phyloP scores from a whole-genome alignment of 2,797 vertebrate species.

The Hyperoplus immaculatus region DNA sequence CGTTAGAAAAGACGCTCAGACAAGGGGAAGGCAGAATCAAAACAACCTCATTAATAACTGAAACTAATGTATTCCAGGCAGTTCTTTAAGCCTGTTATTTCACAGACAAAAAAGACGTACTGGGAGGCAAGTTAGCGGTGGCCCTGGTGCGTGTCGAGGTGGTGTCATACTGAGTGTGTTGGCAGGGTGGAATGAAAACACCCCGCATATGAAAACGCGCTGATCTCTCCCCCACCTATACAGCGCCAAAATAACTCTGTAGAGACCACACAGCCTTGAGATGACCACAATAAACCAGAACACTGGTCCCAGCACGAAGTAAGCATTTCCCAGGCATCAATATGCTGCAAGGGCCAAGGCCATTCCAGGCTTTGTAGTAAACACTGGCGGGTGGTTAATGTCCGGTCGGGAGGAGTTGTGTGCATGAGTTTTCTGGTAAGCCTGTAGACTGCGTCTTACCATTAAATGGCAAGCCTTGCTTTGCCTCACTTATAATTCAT shows the following conservation, averaged over 20 bases:
- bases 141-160: constrained; percentile 64
- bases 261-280: constrained; percentile 77
- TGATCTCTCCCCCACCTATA: constrained; percentile 48
- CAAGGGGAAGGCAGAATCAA: constrained; percentile 65
- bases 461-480: constrained; percentile 43
- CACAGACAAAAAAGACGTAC: constrained; percentile 58
- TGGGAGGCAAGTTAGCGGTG: constrained; percentile 47
- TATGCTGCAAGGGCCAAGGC: constrained; percentile 57
- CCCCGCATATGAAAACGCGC: constrained; percentile 58
- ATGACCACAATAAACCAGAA: constrained; percentile 79
- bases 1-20: constrained; percentile 43
- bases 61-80: constrained; percentile 84
- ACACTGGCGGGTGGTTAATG: constrained; percentile 72
- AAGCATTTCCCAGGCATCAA: constrained; percentile 73
- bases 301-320: constrained; percentile 75
- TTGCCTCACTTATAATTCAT: constrained; percentile 19
- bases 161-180: constrained; percentile 67
- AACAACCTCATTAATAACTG: constrained; percentile 82
- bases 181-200: constrained; percentile 69
- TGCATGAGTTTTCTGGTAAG: constrained; percentile 58
- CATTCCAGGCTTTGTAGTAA: constrained; percentile 72
- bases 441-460: constrained; percentile 31
- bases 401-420: constrained; percentile 47
- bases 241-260: constrained; percentile 60
- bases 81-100: constrained; percentile 70